Evolutionary conservation across 2,797 vertebrate species (phyloP).

Genomic region (Petrocephalus schoutedeni): DNA sequence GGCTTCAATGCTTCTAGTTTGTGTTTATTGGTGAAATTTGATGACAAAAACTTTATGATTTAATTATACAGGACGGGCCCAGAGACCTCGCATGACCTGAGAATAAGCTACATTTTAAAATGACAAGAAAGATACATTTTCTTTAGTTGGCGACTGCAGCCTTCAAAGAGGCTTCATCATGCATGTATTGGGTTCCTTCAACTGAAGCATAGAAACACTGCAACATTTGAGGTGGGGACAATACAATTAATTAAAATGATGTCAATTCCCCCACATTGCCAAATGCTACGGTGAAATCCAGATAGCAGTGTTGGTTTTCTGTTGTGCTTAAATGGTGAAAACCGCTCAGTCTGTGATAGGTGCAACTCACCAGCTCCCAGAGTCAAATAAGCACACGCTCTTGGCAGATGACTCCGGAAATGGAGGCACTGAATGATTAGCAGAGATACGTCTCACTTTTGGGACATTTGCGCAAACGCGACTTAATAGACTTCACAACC

Average conservation of each 20-base stretch:
- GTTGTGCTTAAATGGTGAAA: constrained; percentile 23
- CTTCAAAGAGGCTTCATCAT: constrained; percentile 49
- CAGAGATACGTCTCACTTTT: constrained; percentile 59
- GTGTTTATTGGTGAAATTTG: not conserved
- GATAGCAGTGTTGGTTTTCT: constrained; percentile 21
- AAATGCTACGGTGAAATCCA: constrained; percentile 34
- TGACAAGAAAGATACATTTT: constrained; percentile 20
- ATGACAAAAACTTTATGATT: not conserved
- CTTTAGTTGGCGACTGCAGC: constrained; percentile 36
- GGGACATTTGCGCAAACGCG: constrained; percentile 57
- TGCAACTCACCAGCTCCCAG: constrained; percentile 50
- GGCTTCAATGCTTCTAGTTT: not conserved
- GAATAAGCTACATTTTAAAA: constrained; percentile 28
- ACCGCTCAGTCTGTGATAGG: constrained; percentile 38
- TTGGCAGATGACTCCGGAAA: constrained; percentile 55
- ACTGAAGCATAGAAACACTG: constrained; percentile 41
- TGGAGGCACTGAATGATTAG: constrained; percentile 52
- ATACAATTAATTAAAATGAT: constrained; percentile 57
- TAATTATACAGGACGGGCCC: constrained; percentile 31
- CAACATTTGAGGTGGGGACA: constrained; percentile 46
- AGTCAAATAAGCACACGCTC: constrained; percentile 52
- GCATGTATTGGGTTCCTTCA: constrained; percentile 51
- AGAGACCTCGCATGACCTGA: constrained; percentile 9
- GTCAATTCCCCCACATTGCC: constrained; percentile 44
- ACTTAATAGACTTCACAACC: constrained; percentile 59